phyloP scores from a whole-genome alignment of 2,888 invertebrate species.

The Linnaemya tessellans region DNA sequence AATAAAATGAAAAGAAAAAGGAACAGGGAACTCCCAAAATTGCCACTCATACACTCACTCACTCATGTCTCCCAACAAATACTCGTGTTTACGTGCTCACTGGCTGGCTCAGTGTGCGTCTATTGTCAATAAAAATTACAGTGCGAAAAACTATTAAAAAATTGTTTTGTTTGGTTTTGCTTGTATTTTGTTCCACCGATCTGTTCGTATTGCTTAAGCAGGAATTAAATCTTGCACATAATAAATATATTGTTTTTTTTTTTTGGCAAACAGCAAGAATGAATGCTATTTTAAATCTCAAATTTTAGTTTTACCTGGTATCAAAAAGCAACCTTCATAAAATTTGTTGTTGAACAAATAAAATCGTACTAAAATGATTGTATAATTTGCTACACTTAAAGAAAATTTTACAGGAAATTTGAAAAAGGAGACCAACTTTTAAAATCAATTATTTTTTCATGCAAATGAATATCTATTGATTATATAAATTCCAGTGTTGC shows the following conservation, averaged over 20 bases:
- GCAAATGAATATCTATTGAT: too few species aligned
- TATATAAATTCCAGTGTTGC: too few species aligned
- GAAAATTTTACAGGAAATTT: background rate
- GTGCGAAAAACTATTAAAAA: constrained; percentile 63
- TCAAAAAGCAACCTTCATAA: constrained; percentile 34
- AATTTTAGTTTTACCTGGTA: constrained; percentile 54
- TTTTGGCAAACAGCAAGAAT: background rate
- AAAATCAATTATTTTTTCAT: too few species aligned
- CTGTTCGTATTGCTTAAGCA: constrained; percentile 17
- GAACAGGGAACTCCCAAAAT: constrained; percentile 65
- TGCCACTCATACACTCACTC: constrained; percentile 27
- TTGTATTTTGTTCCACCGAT: constrained; percentile 10
- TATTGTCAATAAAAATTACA: constrained; percentile 69
- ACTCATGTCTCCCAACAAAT: background rate
- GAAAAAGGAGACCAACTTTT: too few species aligned
- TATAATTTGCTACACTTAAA: constrained; percentile 11
- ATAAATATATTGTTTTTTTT: background rate
- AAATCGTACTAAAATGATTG: constrained; percentile 7
- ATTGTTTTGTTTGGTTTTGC: constrained; percentile 16
- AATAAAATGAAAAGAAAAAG: constrained; percentile 34
- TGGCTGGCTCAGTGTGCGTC: constrained; percentile 41
- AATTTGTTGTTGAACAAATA: constrained; percentile 34
- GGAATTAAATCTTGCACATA: constrained; percentile 12
- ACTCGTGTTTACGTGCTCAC: background rate
- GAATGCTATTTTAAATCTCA: background rate